Evolutionary conservation across 2,113 vertebrate genomes (phyloP), one percentile per base, ranked within the genome.

Genomic region (Psettodes erumei): DNA sequence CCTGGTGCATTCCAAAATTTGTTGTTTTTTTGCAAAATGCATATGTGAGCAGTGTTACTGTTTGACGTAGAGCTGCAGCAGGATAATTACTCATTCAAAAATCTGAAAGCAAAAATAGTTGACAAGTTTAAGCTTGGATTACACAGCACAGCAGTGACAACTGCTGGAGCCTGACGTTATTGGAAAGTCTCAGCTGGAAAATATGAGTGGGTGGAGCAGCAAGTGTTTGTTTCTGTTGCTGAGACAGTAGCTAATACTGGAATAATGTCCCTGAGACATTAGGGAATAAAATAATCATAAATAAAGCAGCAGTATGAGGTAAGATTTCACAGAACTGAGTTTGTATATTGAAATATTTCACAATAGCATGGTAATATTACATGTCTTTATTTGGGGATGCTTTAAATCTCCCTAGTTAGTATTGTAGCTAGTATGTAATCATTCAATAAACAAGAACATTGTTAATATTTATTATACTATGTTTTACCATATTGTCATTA

Each of bases 61-160:
- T 45, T 40, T 56, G n/a, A 51, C 19, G 23, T 2, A 13, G 21
- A 21, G 10, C 3, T 43, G 27, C 21, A 61, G 35, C 30, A 13
- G 58, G 33, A 35, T 35, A 35, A 43, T 62, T 23, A 54, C 30
- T 11, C 18, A 32, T 37, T 43, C 0, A 48, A 60, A 66, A 11
- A 8, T 42, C 7, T 30, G 25, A 47, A 43, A 42, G 48, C 50
- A 56, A 71, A 75, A 48, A 54, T 25, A 71, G 42, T 25, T 71
- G 35, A 72, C 21, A 27, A 59, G 77, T 63, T 70, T 30, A 77
- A 43, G 19, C 62, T 62, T 51, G 56, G 68, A 80, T 68, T 64
- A 54, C 37, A 2, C n/a, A 54, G 12, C 1, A 13, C 8, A 54
- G 12, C 1, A 13, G 6, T 43, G 27, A 62, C 59, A 70, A 61